Conservation (phyloP, 2,113 vertebrate species). For the Hemiprocne comata region DNA sequence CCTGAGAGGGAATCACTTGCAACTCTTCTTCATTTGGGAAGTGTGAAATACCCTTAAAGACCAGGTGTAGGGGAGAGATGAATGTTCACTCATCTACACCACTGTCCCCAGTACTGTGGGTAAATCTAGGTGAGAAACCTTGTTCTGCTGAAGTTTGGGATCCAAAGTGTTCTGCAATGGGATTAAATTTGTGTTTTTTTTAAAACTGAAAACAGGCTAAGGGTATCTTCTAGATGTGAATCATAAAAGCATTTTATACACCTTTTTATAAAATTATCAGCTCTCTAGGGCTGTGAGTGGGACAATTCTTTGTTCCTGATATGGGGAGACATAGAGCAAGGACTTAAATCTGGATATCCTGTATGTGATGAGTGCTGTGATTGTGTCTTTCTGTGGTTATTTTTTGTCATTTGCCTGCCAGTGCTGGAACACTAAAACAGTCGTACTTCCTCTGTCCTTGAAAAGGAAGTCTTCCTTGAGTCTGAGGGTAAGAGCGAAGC, state of each 20-base stretch:
- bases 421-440: not conserved
- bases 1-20: not conserved
- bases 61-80: not conserved
- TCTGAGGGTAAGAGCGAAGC: not conserved
- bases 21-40: not conserved
- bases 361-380: not conserved
- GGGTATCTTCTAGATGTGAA: not conserved
- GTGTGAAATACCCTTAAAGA: not conserved
- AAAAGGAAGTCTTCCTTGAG: conserved; percentile 16
- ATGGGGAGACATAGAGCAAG: not conserved
- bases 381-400: not conserved
- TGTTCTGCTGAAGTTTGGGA: not conserved
- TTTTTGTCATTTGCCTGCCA: not conserved
- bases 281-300: not conserved
- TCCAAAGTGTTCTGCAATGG: not conserved
- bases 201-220: not conserved
- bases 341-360: conserved; percentile 41
- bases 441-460: not conserved
- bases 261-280: not conserved
- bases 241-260: not conserved
- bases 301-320: not conserved
- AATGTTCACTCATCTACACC: not conserved
- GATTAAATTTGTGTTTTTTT: not conserved
- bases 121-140: not conserved
- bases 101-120: not conserved